Base-by-base conservation (phyloP, 2,888 invertebrate genomes). In the Hipparchia semele region DNA sequence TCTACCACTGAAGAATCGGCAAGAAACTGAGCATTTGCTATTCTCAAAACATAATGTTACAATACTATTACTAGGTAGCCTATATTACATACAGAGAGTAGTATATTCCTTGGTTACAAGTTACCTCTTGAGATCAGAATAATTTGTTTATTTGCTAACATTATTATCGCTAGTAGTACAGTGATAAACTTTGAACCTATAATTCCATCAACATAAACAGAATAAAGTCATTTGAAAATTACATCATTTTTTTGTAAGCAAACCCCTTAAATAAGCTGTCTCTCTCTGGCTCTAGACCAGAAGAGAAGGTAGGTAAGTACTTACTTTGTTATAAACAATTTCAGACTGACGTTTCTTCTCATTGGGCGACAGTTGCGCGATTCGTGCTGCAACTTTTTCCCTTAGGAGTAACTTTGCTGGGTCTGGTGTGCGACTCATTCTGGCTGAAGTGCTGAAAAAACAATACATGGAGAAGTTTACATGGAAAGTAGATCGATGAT, bases 261-360 rank as follows among this genome's bases (percentile, higher is more conserved):
- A 39, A 5, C 39, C 39, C 39, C 23, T 23, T 23, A 23, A 23
- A 23, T 23, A 23, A 23, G 1, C 23, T 23, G 23, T 23, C 23
- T 23, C 23, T 39, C 39, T 39, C 39, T 39, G 39, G 39, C 39
- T 5, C 39, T 39, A 5, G 39, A 39, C 39, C 39, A 2, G n/a
- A 49, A 49, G 6, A n/a, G 53, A 12, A 54, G 39, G 39, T 39
- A 39, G 5, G 39, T 33, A 23, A 23, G 23, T 33, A 5, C 49
- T 12, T 77, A 93, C 94, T 83, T 93, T 93, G 7, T 92, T 83
- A 73, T 81, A 94, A 2, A 94, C 89, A 9, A 90, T 85, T 62
- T 89, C 80, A 0, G 93, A 94, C 69, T 94, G 90, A 6, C 88
- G 80, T 39, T 84, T 86, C 79, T 91, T 94, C 72, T 94, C 93